Evolutionary conservation across 1,140 invertebrate genomes (phyloP).

Genomic region (Yoshiicerus persimilis): DNA sequence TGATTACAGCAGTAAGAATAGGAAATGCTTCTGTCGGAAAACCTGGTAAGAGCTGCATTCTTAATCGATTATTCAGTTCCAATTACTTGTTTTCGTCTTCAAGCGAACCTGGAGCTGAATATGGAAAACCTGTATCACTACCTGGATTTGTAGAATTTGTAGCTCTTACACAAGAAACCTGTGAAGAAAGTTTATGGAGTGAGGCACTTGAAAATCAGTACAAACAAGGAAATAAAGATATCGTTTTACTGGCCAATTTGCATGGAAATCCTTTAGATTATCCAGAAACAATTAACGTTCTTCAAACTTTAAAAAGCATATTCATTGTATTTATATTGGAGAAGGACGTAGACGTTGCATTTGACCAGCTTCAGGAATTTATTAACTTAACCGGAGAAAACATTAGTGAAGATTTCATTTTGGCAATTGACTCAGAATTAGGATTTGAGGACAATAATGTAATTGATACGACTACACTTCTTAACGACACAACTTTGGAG

Average conservation of each 20-base stretch:
- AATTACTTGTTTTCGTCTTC: not conserved
- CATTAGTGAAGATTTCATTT: not conserved
- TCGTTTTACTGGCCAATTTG: not conserved
- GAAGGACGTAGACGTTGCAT: not conserved
- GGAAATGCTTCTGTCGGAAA: not conserved
- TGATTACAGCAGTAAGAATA: not conserved
- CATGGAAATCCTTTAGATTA: not conserved
- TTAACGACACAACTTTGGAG: not conserved
- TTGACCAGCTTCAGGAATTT: not conserved
- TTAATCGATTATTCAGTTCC: not conserved
- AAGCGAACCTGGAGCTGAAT: not conserved
- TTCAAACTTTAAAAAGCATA: not conserved
- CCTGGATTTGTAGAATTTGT: not conserved
- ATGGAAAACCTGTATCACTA: not conserved
- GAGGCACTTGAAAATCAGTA: not conserved
- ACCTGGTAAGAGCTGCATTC: not conserved
- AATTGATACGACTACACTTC: not conserved
- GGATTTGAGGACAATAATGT: not conserved
- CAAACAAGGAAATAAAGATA: not conserved
- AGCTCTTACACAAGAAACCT: not conserved
- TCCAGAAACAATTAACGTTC: not conserved
- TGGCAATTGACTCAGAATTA: not conserved
- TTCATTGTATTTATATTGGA: not conserved
- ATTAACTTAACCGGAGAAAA: not conserved
- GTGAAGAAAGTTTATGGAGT: not conserved